These are phyloP conservation scores for Protobothrops flavoviridis DNA, from an alignment of 2,113 vertebrate genomes.

Conservation along the genomic window DNA sequence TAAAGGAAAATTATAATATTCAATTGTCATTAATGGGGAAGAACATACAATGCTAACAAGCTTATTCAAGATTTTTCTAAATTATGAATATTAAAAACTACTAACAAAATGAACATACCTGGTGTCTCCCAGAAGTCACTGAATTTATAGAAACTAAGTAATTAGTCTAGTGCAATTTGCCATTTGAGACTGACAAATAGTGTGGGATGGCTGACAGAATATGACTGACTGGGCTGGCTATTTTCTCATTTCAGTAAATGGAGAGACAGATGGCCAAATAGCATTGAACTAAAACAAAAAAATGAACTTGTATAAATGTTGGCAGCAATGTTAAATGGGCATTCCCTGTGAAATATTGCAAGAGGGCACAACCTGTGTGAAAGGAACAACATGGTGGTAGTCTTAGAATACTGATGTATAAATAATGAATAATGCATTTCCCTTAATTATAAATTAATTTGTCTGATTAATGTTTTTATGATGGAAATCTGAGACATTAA, in stretches of 20 bases:
- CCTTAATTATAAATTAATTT: slow-evolving; percentile 54
- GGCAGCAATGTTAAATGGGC: not conserved
- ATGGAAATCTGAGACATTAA: slow-evolving; percentile 55
- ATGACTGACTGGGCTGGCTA: not conserved
- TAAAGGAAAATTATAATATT: not conserved
- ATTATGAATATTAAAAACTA: not conserved
- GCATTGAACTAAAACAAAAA: not conserved
- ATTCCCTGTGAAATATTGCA: not conserved
- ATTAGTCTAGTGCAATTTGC: not conserved
- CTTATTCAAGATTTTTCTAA: not conserved
- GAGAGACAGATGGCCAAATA: not conserved
- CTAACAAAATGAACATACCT: not conserved
- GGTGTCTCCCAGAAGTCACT: not conserved
- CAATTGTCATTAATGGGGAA: not conserved
- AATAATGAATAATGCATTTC: slow-evolving; percentile 36
- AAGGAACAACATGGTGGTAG: not conserved
- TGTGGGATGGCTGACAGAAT: not conserved
- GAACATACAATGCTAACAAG: not conserved
- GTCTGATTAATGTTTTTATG: slow-evolving; percentile 59
- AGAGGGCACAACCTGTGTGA: slow-evolving; percentile 23
- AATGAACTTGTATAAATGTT: not conserved
- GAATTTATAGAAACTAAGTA: not conserved
- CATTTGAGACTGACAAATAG: not conserved
- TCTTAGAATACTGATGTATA: slow-evolving; percentile 44
- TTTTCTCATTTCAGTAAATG: slow-evolving; percentile 9